These are phyloP conservation scores for Pandemis heparana DNA, from an alignment of 2,888 invertebrate species.

Conservation along the genomic window DNA sequence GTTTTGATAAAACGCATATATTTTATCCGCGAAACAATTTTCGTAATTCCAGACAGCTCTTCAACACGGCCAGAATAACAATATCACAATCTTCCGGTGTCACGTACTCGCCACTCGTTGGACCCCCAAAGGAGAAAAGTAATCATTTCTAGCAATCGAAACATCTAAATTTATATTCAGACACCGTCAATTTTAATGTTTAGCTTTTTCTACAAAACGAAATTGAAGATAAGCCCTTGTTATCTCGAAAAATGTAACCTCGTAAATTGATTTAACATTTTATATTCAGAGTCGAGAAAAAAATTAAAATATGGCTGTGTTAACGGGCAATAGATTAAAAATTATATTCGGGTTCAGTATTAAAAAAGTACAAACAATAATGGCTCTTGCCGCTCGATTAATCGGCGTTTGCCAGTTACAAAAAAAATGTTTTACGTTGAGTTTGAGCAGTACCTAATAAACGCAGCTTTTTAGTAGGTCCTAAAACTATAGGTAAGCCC, in stretches of 20 bases:
- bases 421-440: background rate
- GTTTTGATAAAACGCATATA: conserved; percentile 68
- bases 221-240: conserved; percentile 53
- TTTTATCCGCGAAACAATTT: conserved; percentile 77
- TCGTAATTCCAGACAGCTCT: conserved; percentile 76
- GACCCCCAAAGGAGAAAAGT: conserved; percentile 74
- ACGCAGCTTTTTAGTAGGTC: too few relatives aligned
- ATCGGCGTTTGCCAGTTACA: background rate
- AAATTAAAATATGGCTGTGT: conserved; percentile 26
- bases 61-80: conserved; percentile 81
- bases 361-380: background rate
- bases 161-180: conserved; percentile 77
- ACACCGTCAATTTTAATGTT: conserved; percentile 73
- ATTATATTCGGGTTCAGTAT: conserved; percentile 16
- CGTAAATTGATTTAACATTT: conserved; percentile 40
- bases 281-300: conserved; percentile 23
- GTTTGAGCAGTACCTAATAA: too few relatives aligned
- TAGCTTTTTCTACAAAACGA: conserved; percentile 58
- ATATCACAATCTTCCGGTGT: conserved; percentile 80
- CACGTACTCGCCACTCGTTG: conserved; percentile 77
- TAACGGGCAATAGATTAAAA: conserved; percentile 14
- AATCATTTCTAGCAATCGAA: conserved; percentile 80
- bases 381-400: background rate
- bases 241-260: conserved; percentile 44
- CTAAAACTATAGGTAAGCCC: too few relatives aligned